phyloP scores from a whole-genome alignment of 35 echinoderm and acorn worm genomes.

The Apostichopus californicus region DNA sequence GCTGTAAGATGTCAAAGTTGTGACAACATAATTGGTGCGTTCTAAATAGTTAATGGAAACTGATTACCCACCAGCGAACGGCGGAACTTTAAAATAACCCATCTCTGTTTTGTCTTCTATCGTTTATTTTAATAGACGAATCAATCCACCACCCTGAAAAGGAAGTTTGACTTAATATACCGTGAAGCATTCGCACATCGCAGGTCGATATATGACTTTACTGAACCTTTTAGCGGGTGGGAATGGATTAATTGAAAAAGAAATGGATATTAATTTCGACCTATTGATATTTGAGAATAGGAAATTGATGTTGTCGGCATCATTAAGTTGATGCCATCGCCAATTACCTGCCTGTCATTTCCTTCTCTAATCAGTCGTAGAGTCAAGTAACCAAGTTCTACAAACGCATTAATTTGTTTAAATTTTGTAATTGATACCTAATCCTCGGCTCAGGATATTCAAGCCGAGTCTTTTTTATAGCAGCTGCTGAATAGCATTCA shows the following conservation, averaged over 20 bases:
- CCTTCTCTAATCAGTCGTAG: background rate
- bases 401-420: background rate
- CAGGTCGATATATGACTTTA: background rate
- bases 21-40: background rate
- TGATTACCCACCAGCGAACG: background rate
- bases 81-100: background rate
- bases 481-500: no score
- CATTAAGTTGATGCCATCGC: background rate
- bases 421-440: background rate
- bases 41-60: background rate
- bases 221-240: background rate
- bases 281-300: background rate
- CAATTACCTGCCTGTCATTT: background rate
- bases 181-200: background rate
- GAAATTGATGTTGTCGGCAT: background rate
- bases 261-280: conserved; percentile 1
- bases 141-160: background rate
- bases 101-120: background rate
- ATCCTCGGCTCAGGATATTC: no score
- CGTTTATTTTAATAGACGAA: background rate
- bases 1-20: background rate
- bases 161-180: background rate
- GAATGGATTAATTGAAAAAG: background rate
- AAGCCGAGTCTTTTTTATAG: no score
- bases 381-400: background rate